Evolutionary conservation across 2,888 invertebrate genomes (phyloP).

Genomic region (Arrhopalites spinosus): DNA sequence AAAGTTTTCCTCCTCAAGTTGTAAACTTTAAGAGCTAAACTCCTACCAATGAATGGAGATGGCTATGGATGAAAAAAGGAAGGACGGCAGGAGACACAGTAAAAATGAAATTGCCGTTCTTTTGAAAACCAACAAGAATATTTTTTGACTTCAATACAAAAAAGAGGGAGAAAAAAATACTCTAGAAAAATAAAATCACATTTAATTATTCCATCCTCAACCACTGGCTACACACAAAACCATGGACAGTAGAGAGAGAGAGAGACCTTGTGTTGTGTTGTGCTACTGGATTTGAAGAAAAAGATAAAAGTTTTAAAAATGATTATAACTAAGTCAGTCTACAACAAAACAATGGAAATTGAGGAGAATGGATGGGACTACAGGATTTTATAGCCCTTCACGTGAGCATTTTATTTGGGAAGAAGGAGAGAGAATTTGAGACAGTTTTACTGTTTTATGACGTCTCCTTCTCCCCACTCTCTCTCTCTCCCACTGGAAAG

Average conservation of each 20-base stretch:
- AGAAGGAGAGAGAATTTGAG: conserved; percentile 29
- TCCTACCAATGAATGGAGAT: background rate
- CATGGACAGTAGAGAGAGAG: too few species aligned
- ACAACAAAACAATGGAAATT: conserved; percentile 14
- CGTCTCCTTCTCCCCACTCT: conserved; percentile 16
- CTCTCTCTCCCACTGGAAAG: conserved; percentile 4
- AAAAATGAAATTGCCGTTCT: background rate
- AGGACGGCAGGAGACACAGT: conserved; percentile 11
- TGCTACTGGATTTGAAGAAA: background rate
- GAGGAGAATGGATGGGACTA: background rate
- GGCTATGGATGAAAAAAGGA: background rate
- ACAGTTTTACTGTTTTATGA: conserved; percentile 51
- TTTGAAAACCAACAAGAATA: too few species aligned
- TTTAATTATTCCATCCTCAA: background rate
- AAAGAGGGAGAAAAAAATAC: too few species aligned
- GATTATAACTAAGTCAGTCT: background rate
- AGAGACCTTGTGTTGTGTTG: too few species aligned
- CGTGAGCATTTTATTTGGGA: conserved; percentile 30
- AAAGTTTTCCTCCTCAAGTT: background rate
- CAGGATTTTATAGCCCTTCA: conserved; percentile 26
- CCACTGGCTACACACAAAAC: background rate
- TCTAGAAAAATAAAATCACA: too few species aligned
- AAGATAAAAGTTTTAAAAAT: background rate
- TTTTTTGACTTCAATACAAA: too few species aligned
- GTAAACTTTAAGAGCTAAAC: background rate